Evolutionary conservation across 2,113 vertebrate species (phyloP).

Genomic region (Cebidichthys violaceus): DNA sequence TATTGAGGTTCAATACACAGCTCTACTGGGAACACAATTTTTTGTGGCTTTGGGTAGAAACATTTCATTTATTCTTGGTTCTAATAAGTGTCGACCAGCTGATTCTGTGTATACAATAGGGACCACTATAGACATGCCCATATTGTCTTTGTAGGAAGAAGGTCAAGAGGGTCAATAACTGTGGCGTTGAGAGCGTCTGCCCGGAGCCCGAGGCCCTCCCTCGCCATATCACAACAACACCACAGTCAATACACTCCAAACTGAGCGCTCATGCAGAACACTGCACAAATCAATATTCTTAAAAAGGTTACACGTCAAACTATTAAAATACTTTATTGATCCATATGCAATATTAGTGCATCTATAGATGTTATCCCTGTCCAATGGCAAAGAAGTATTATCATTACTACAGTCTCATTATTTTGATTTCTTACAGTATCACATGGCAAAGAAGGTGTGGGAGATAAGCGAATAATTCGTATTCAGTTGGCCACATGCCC

Average conservation of each 20-base stretch:
- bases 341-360: slow-evolving; percentile 68
- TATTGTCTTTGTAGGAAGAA: slow-evolving; percentile 71
- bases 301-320: slow-evolving; percentile 87
- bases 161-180: slow-evolving; percentile 84
- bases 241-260: slow-evolving; percentile 84
- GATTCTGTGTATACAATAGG: slow-evolving; percentile 42
- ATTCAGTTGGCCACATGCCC: slow-evolving; percentile 45
- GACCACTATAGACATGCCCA: slow-evolving; percentile 33
- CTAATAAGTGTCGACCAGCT: slow-evolving; percentile 33
- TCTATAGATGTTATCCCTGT: slow-evolving; percentile 67
- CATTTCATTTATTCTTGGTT: slow-evolving; percentile 24
- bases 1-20: neutral
- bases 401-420: slow-evolving; percentile 24
- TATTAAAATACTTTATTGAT: slow-evolving; percentile 86
- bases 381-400: slow-evolving; percentile 23
- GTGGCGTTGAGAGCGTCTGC: slow-evolving; percentile 77
- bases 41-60: neutral
- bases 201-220: slow-evolving; percentile 79
- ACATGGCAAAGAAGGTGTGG: slow-evolving; percentile 34
- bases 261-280: slow-evolving; percentile 80
- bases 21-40: slow-evolving; percentile 19
- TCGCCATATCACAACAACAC: slow-evolving; percentile 82
- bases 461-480: slow-evolving; percentile 44
- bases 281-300: slow-evolving; percentile 84
- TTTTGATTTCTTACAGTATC: slow-evolving; percentile 51